Conservation (phyloP, 2,113 vertebrate species). For the Bagarius yarrelli region DNA sequence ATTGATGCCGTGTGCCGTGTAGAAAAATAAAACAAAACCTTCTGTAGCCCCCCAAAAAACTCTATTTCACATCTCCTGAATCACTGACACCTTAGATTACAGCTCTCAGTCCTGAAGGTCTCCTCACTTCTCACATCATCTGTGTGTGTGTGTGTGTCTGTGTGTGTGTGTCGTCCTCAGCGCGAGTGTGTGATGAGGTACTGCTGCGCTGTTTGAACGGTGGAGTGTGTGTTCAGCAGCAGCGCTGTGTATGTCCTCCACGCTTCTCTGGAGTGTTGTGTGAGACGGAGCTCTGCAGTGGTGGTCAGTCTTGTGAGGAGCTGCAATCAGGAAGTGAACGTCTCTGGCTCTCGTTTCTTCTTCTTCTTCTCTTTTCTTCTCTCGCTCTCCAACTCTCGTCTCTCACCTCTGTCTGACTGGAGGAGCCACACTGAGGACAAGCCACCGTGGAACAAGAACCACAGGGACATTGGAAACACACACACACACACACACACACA, state of each 20-base stretch:
- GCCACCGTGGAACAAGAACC: neutral
- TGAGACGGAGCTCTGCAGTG: constrained; percentile 81
- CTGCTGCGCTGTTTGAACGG: constrained; percentile 95
- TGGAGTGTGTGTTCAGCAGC: constrained; percentile 88
- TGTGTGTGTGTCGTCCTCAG: constrained; percentile 72
- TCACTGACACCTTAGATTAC: neutral
- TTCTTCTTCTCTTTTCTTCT: constrained; percentile 25
- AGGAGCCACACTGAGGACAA: neutral
- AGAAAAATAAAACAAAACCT: too few species aligned
- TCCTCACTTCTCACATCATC: neutral
- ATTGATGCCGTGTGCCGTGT: too few species aligned
- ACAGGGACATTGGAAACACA: neutral
- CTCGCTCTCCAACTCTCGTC: constrained; percentile 46
- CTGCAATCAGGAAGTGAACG: constrained; percentile 65
- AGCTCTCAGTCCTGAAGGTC: neutral
- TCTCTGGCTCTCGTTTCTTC: constrained; percentile 40
- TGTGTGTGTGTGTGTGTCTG: constrained; percentile 39
- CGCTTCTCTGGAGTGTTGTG: constrained; percentile 89
- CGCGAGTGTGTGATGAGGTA: constrained; percentile 91
- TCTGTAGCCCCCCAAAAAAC: too few species aligned
- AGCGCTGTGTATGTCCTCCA: constrained; percentile 83
- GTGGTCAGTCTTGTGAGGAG: constrained; percentile 75
- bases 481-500: neutral
- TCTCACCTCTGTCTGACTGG: constrained; percentile 16
- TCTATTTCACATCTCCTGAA: too few species aligned